These are phyloP conservation scores for Tortrix viridana DNA, from an alignment of 2,888 invertebrate species.

Conservation along the genomic window DNA sequence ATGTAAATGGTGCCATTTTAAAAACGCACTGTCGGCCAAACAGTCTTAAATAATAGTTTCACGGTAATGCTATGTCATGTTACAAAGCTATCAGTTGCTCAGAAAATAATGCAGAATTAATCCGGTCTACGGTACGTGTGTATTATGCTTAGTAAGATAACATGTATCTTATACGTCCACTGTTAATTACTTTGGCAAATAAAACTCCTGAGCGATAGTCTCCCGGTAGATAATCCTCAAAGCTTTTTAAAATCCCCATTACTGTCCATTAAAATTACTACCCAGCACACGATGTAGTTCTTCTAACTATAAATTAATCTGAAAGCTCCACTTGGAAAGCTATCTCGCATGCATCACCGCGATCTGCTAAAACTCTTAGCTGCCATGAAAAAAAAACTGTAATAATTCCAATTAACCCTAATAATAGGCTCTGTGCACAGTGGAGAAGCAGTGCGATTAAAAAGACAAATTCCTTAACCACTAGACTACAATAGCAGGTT, in stretches of 20 bases:
- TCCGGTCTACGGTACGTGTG: not conserved
- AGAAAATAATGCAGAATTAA: not conserved
- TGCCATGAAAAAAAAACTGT: conserved; percentile 73
- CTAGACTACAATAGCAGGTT: conserved; percentile 80
- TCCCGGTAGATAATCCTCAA: conserved; percentile 31
- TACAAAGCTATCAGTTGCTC: not conserved
- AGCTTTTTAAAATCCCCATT: conserved; percentile 40
- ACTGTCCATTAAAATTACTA: conserved; percentile 67
- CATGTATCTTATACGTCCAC: conserved; percentile 11
- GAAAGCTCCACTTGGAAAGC: conserved; percentile 67
- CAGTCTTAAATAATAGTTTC: not conserved
- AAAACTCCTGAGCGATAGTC: conserved; percentile 15
- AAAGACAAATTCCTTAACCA: conserved; percentile 83
- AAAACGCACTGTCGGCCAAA: not conserved
- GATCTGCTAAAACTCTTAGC: conserved; percentile 74
- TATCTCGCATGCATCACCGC: conserved; percentile 69
- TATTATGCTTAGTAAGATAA: conserved; percentile 2
- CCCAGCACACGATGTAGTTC: conserved; percentile 52
- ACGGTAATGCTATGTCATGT: not conserved
- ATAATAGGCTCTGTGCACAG: conserved; percentile 76
- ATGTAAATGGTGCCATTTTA: conserved; percentile 60
- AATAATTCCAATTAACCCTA: conserved; percentile 84
- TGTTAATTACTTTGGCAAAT: conserved; percentile 26
- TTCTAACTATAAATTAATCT: conserved; percentile 73
- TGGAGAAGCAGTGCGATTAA: conserved; percentile 76